Conservation (phyloP, 2,113 vertebrate species). For the Saccopteryx leptura region DNA sequence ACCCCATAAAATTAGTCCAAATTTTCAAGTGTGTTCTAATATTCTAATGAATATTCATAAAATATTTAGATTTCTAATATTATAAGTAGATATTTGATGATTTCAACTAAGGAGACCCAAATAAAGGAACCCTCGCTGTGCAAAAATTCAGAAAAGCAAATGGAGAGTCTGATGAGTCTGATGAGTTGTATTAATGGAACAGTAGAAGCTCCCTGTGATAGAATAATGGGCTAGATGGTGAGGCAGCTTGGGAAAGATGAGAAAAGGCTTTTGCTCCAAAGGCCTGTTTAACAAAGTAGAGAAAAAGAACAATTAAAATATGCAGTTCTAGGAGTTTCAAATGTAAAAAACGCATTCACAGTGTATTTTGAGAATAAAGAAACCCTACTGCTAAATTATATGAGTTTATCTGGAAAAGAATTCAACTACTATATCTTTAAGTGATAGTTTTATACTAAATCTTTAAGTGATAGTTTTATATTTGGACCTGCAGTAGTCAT, state of each 20-base stretch:
- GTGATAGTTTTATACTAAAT: background rate
- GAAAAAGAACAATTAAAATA: background rate
- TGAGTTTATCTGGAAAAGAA: background rate
- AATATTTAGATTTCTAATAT: background rate
- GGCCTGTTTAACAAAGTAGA: background rate
- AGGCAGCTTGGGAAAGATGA: too few relatives aligned
- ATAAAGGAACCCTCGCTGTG: background rate
- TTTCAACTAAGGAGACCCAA: slow-evolving; percentile 13
- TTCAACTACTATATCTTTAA: background rate
- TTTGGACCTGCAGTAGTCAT: background rate
- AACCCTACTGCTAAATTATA: background rate
- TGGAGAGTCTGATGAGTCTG: background rate
- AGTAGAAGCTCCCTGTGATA: background rate
- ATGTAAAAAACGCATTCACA: background rate
- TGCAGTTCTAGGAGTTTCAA: background rate
- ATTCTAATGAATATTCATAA: background rate
- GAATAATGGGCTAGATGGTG: background rate
- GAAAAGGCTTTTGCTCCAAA: background rate
- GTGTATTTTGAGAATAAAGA: background rate
- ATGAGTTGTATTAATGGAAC: background rate
- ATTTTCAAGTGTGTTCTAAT: background rate
- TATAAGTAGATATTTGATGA: background rate
- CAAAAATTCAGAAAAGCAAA: background rate
- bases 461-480: background rate
- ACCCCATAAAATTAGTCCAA: background rate